Evolutionary conservation across 2,888 invertebrate genomes (phyloP).

Genomic region (Calliopum simillimum): DNA sequence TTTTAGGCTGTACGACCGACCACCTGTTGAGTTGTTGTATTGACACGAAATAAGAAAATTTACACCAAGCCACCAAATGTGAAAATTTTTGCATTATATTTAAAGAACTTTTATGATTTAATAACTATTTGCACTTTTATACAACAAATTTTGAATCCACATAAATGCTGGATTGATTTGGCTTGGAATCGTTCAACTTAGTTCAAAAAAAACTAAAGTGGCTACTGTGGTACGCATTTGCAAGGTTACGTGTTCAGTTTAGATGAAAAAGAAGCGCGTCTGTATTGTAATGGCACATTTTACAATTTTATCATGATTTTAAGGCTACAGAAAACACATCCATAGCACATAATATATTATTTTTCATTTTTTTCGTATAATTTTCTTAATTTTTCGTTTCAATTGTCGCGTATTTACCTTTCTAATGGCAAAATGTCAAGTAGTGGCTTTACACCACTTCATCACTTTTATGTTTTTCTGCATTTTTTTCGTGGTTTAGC

Average conservation of each 20-base stretch:
- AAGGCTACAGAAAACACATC: neutral
- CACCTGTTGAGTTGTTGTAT: neutral
- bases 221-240: slow-evolving; percentile 67
- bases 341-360: slow-evolving; percentile 2
- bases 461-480: slow-evolving; percentile 36
- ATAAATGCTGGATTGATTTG: neutral
- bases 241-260: slow-evolving; percentile 65
- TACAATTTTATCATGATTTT: too few species aligned
- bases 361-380: slow-evolving; percentile 13
- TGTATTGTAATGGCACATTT: neutral
- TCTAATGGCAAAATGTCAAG: slow-evolving; percentile 58
- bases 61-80: too few species aligned
- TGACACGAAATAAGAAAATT: slow-evolving; percentile 7
- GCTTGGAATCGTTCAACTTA: slow-evolving; percentile 41
- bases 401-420: slow-evolving; percentile 58
- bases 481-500: slow-evolving; percentile 35
- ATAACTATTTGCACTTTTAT: neutral
- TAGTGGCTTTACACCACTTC: slow-evolving; percentile 40
- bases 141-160: neutral
- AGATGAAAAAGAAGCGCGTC: slow-evolving; percentile 39
- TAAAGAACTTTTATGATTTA: neutral
- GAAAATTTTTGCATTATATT: slow-evolving; percentile 10
- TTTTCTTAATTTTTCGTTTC: slow-evolving; percentile 15
- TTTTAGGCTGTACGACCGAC: neutral
- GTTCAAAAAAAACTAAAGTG: slow-evolving; percentile 43